phyloP scores from a whole-genome alignment of 2,797 vertebrate genomes.

The Galago senegalensis region DNA sequence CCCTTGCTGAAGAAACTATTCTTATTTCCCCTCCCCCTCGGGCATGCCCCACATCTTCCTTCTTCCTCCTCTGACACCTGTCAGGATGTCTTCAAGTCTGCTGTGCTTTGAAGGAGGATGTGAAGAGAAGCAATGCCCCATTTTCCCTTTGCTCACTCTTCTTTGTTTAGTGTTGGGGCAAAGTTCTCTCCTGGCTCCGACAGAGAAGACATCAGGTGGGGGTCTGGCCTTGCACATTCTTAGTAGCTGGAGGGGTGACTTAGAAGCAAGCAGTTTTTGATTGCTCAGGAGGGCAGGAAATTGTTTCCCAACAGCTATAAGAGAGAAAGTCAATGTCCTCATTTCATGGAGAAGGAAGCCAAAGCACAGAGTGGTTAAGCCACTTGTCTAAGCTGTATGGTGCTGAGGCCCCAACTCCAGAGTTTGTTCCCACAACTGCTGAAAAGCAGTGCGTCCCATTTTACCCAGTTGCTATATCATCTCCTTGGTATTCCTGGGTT shows the following conservation, averaged over 20 bases:
- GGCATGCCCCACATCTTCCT: background rate
- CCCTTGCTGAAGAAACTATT: background rate
- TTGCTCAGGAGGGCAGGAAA: background rate
- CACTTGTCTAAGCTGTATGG: background rate
- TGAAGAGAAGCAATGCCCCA: background rate
- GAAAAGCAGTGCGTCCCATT: fast-evolving
- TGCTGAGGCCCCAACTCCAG: background rate
- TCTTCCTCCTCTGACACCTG: background rate
- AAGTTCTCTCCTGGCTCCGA: background rate
- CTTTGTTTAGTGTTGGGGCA: background rate
- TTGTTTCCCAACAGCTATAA: background rate
- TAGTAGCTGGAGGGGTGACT: background rate
- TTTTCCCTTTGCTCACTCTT: background rate
- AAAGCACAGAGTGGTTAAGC: background rate
- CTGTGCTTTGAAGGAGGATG: background rate
- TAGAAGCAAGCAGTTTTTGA: background rate
- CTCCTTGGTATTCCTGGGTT: no score
- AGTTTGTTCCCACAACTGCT: background rate
- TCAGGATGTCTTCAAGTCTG: background rate
- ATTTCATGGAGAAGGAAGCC: background rate
- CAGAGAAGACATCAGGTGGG: background rate
- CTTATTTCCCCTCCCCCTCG: fast-evolving
- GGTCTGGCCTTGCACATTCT: background rate
- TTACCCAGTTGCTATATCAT: background rate
- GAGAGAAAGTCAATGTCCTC: no score